Evolutionary conservation across 2,888 invertebrate genomes (phyloP).

Genomic region (Zele albiditarsus): DNA sequence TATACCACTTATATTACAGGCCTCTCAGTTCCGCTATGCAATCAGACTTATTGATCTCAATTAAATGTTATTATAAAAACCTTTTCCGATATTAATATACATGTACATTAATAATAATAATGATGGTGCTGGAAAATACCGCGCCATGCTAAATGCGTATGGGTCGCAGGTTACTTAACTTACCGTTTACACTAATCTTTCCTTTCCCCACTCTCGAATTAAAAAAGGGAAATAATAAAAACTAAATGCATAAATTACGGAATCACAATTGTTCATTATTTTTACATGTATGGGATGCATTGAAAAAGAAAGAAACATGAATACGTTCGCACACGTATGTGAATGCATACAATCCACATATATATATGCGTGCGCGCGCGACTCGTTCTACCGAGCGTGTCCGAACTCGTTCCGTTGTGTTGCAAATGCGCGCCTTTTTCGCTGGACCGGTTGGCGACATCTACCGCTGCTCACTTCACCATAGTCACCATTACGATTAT

Average conservation of each 20-base stretch:
- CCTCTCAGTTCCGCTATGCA: slow-evolving; percentile 16
- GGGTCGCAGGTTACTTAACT: neutral
- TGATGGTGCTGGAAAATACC: neutral
- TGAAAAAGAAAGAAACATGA: too few species aligned
- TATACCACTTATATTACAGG: neutral
- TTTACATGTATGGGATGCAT: too few species aligned
- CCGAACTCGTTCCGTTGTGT: neutral
- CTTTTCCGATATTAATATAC: slow-evolving; percentile 1
- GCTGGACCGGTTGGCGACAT: slow-evolving; percentile 61
- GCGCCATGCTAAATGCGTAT: neutral
- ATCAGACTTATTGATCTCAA: slow-evolving; percentile 26
- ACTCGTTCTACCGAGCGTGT: neutral
- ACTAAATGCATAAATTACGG: too few species aligned
- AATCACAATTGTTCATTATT: too few species aligned
- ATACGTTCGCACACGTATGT: too few species aligned
- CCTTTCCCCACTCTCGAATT: neutral
- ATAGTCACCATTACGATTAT: slow-evolving; percentile 3
- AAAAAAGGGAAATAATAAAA: neutral
- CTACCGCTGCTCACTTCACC: slow-evolving; percentile 55
- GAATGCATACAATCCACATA: neutral
- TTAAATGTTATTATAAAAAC: slow-evolving; percentile 4
- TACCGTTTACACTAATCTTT: neutral
- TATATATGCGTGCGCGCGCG: neutral
- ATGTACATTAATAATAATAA: neutral
- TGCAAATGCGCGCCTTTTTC: slow-evolving; percentile 5